phyloP scores from a whole-genome alignment of 2,113 vertebrate genomes.

The Lethenteron camtschaticum region DNA sequence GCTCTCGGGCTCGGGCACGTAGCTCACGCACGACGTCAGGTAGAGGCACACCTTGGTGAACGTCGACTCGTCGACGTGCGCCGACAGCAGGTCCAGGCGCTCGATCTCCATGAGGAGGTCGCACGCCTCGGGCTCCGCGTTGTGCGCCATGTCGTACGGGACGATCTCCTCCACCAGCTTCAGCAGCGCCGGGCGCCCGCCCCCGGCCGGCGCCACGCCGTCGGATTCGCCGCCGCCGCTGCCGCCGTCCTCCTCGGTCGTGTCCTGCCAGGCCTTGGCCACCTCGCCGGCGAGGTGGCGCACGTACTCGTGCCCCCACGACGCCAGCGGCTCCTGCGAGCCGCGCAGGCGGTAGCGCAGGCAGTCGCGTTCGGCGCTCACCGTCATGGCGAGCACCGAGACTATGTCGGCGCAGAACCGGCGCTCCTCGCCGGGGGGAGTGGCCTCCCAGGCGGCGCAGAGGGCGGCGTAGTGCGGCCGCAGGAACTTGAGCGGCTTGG shows the following conservation, averaged over 20 bases:
- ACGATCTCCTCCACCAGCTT: slow-evolving; percentile 83
- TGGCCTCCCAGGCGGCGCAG: slow-evolving; percentile 45
- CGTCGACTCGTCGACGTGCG: slow-evolving; percentile 80
- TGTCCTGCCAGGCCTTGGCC: slow-evolving; percentile 94
- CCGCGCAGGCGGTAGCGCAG: slow-evolving; percentile 77
- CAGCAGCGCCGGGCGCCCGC: slow-evolving; percentile 59
- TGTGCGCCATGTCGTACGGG: slow-evolving; percentile 96
- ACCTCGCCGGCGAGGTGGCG: slow-evolving; percentile 86
- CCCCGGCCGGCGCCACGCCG: neutral
- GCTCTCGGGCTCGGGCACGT: slow-evolving; percentile 85
- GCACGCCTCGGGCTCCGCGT: slow-evolving; percentile 85
- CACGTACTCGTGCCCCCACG: slow-evolving; percentile 92
- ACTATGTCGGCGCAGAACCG: slow-evolving; percentile 84
- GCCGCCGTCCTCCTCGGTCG: slow-evolving; percentile 62
- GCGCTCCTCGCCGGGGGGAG: slow-evolving; percentile 21
- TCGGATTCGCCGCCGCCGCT: too few relatives aligned
- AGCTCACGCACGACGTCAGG: slow-evolving; percentile 94
- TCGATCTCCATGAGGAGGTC: slow-evolving; percentile 97
- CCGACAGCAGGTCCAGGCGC: slow-evolving; percentile 77
- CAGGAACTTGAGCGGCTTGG: slow-evolving; percentile 87
- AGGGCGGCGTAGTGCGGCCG: slow-evolving; percentile 77
- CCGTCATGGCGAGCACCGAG: slow-evolving; percentile 93
- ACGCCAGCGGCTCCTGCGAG: slow-evolving; percentile 81
- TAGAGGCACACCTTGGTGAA: slow-evolving; percentile 97
- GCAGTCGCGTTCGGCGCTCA: slow-evolving; percentile 85